Evolutionary conservation across 1,140 invertebrate genomes (phyloP), one percentile per base, ranked within the genome.

Genomic region (Papilio xuthus): DNA sequence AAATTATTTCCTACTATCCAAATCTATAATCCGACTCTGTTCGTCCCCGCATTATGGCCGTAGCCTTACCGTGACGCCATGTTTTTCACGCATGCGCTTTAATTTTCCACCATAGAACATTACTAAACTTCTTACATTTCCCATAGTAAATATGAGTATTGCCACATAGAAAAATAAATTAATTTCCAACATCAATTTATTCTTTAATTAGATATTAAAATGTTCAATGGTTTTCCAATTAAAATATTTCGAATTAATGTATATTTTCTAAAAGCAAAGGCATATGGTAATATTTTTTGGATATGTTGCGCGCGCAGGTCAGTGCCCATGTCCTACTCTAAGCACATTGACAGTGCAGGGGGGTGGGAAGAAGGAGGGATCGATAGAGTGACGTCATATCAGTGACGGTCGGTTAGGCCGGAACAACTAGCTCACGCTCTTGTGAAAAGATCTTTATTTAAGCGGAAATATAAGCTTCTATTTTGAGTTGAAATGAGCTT

Each of bases 321-420:
- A n/a, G 72, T 82, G 60, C 76, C 79, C 69, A 79, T 78, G 78
- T 77, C 77, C 73, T 82, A 81, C 80, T 80, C 79, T 81, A 77
- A 75, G 84, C 83, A 75, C 86, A 88, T 78, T 88, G 89, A 87
- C 88, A 85, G 84, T 79, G 80, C 69, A 70, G 47, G 56, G 80
- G 32, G 78, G 85, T 18, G 50, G 18, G 50, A 9, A 18, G 50
- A n/a, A 18, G 42, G 47, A 81, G 42, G 78, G 85, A 90, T 92
- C 90, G 84, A 93, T 93, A 91, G 79, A 23, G 85, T 93, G 91
- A 93, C 91, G 91, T 93, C 91, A 93, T 83, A 74, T 83, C 90
- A 92, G 91, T 92, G 86, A 93, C 81, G 78, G 80, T 74, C 73
- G 56, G 77, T 80, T 32, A 67, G 60, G 60, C 26, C 79, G 82